Base-by-base conservation (phyloP, 2,797 vertebrate genomes). In the Erethizon dorsatum region DNA sequence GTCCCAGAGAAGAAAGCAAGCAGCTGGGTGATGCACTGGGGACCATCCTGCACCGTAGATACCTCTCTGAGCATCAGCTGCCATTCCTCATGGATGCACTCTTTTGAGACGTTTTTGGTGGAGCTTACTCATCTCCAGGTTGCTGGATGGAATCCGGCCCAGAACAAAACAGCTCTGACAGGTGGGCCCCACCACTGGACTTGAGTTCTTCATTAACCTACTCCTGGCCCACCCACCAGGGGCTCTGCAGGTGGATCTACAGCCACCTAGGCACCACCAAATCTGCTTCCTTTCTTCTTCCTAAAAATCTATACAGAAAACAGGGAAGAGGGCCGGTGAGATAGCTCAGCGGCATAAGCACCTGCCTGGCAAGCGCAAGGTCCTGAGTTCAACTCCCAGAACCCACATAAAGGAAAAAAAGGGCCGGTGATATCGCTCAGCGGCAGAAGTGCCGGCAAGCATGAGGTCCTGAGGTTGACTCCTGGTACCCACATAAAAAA, bases 271-370 rank as follows among this genome's bases (percentile, higher is more conserved):
- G 2, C 0, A 12, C 18, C 41, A 24, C 6, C 0, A 18, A 79
- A 69, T n/a, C 15, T 80, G 12, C 33, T 88, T 90, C 33, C 15
- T 94, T 26, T 79, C 9, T 4, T 78, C 15, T 56, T n/a, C 45
- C 33, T 90, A 86, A 86, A 92, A 37, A 13, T 33, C 57, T 45
- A 50, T 85, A 56, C 61, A 82, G 33, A 57, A 73, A 96, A 52
- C n/a, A 54, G 41, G 26, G n/a, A 91, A n/a, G 52, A 79, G 4
- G 37, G 37, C 37, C 37, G 37, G 37, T 41, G 37, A 41, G 37
- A 41, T 41, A 41, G 37, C 37, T 41, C 37, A 41, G 37, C 37
- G 37, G 37, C 37, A 41, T 41, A 41, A 41, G 37, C 37, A 41
- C 37, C 37, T 41, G 37, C 37, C 37, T 41, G 37, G 37, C 37